A percentile compares a stretch with the other conserved stretches of the same genome.
Evolutionary conservation across 1,140 invertebrate species (phyloP).

Genomic region (Rhyzopertha dominica): DNA sequence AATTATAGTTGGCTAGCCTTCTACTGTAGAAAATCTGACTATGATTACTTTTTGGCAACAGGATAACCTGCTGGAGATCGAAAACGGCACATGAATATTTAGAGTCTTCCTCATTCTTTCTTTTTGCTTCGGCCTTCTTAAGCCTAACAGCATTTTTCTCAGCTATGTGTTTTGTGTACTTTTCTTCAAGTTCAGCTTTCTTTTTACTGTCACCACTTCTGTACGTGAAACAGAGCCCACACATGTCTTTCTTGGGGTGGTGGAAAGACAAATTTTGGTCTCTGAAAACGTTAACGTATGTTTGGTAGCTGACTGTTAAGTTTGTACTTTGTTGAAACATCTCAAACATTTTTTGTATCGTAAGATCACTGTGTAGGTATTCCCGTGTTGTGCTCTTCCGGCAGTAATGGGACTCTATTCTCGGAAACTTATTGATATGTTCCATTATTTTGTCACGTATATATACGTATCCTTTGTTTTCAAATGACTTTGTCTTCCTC

Average conservation of each 20-base stretch:
- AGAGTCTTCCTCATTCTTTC: constrained; percentile 11
- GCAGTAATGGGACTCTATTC: too few relatives aligned
- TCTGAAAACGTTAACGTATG: background rate
- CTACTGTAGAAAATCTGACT: constrained; percentile 12
- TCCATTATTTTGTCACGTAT: too few relatives aligned
- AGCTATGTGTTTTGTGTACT: constrained; percentile 11
- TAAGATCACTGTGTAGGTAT: too few relatives aligned
- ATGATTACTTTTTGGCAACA: constrained; percentile 10
- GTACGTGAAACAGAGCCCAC: constrained; percentile 10
- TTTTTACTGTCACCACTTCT: background rate
- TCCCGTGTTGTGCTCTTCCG: too few relatives aligned
- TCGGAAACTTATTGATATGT: too few relatives aligned
- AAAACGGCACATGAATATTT: constrained; percentile 6
- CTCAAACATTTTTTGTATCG: too few relatives aligned
- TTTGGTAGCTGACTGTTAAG: too few relatives aligned
- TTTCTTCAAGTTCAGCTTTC: constrained; percentile 10
- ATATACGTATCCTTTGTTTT: too few relatives aligned
- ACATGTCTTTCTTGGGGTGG: constrained; percentile 15
- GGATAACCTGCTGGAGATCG: constrained; percentile 15
- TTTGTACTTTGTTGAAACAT: too few relatives aligned
- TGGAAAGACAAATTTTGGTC: constrained; percentile 3
- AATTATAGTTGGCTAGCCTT: background rate
- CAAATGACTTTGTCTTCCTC: too few relatives aligned
- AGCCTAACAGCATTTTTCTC: constrained; percentile 9
- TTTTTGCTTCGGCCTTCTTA: constrained; percentile 9